Evolutionary conservation across 2,888 invertebrate species (phyloP).

Genomic region (Lobophora halterata): DNA sequence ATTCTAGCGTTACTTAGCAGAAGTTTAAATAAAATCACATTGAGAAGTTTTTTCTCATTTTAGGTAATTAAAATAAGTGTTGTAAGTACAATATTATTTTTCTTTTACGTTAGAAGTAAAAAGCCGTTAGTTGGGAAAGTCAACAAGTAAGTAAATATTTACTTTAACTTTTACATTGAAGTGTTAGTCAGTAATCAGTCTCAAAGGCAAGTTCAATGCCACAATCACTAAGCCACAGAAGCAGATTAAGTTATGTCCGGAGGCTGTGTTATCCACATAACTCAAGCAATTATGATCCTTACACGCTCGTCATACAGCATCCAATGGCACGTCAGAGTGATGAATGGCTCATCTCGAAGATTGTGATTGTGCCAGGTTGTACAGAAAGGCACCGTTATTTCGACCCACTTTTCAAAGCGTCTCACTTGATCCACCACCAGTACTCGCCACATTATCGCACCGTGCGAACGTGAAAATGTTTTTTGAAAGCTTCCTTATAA

Average conservation of each 20-base stretch:
- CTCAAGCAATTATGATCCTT: slow-evolving; percentile 19
- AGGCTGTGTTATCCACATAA: slow-evolving; percentile 21
- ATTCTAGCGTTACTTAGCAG: too few relatives aligned
- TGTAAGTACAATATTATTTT: too few relatives aligned
- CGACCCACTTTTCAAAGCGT: slow-evolving; percentile 55
- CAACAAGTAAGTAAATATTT: background rate
- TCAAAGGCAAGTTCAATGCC: slow-evolving; percentile 49
- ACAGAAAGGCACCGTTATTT: slow-evolving; percentile 59
- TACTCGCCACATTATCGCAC: slow-evolving; percentile 48
- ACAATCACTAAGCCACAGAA: slow-evolving; percentile 24
- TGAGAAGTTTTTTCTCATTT: too few relatives aligned
- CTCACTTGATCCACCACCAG: slow-evolving; percentile 47
- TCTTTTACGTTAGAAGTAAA: too few relatives aligned
- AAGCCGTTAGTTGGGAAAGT: too few relatives aligned
- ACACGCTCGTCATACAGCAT: slow-evolving; percentile 19
- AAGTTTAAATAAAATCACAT: too few relatives aligned
- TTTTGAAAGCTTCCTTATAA: slow-evolving; percentile 71
- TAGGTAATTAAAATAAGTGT: too few relatives aligned
- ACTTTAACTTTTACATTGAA: too few relatives aligned
- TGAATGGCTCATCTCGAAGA: slow-evolving; percentile 30
- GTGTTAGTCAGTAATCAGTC: slow-evolving; percentile 3
- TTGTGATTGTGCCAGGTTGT: slow-evolving; percentile 27
- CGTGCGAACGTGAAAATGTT: slow-evolving; percentile 66
- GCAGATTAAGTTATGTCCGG: slow-evolving; percentile 16
- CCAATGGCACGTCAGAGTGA: slow-evolving; percentile 18